These are phyloP conservation scores for Brachyistius frenatus DNA, from an alignment of 2,113 vertebrate species.

Conservation along the genomic window DNA sequence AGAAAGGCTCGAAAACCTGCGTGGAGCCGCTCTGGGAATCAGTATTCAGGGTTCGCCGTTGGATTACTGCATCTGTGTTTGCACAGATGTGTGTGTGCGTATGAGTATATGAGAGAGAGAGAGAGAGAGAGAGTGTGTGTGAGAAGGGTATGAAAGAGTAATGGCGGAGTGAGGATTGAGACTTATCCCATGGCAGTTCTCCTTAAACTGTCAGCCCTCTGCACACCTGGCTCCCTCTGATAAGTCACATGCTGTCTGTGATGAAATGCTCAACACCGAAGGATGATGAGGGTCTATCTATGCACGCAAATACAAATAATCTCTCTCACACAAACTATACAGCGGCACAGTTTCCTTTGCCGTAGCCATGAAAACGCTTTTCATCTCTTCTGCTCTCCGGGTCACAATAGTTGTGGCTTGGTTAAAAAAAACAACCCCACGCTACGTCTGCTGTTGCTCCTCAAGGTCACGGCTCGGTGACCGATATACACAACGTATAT, in stretches of 20 bases:
- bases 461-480: conserved; percentile 1
- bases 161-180: conserved; percentile 64
- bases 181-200: conserved; percentile 61
- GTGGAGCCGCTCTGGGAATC: conserved; percentile 39
- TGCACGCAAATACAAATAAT: conserved; percentile 31
- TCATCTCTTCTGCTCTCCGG: conserved; percentile 24
- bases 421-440: conserved; percentile 30
- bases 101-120: conserved; percentile 1
- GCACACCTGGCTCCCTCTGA: conserved; percentile 68
- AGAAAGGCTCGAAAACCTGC: conserved; percentile 31
- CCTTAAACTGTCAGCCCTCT: conserved; percentile 65
- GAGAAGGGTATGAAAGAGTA: conserved; percentile 46
- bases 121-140: conserved; percentile 12
- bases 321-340: not conserved
- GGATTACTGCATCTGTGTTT: conserved; percentile 51
- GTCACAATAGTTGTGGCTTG: conserved; percentile 32
- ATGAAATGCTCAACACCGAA: conserved; percentile 56
- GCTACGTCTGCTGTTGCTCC: not conserved
- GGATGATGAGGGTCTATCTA: conserved; percentile 66
- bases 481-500: not conserved
- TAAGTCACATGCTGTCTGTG: conserved; percentile 75
- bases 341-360: not conserved
- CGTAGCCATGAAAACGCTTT: conserved; percentile 31
- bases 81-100: conserved; percentile 40
- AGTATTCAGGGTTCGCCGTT: conserved; percentile 36